Evolutionary conservation across 2,888 invertebrate genomes (phyloP), one percentile per base, ranked within the genome.

Genomic region (Pachliopta kotzebuea): DNA sequence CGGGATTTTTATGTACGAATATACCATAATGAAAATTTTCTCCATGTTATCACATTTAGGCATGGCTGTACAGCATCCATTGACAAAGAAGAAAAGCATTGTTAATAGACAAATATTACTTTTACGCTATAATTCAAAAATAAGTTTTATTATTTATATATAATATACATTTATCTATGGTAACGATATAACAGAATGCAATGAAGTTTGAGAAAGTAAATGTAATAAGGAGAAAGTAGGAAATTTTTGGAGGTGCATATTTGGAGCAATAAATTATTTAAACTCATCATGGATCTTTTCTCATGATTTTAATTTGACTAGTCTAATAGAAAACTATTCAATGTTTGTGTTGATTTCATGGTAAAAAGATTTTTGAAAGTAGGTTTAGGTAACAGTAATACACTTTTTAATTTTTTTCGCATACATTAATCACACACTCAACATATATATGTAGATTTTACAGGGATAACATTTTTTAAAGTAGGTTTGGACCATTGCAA

Each of bases 301-400:
- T 83, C 84, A 83, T 83, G 83, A 77, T 81, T 80, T 84, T 85
- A 85, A 81, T 84, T 86, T 91, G 90, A 91, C 90, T 90, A 91
- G 90, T 90, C 88, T 88, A 88, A 87, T 81, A 75, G 79, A 79
- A 79, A 72, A 70, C 73, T 69, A 69, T 69, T 66, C 68, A 62
- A 60, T 71, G 66, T 65, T 68, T 63, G 37, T 37, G 37, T 26
- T n/a, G 23, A 42, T 45, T 63, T 62, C 56, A 49, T 49, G 26
- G 53, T 52, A 60, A 53, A 21, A 14, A 23, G 31, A 37, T 20
- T 63, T 53, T 11, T 26, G 17, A 56, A 50, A 50, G 6, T 50
- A 20, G 37, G 14, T 37, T 14, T 0, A 14, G 37, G 37, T 37
- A 2, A 37, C 4, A 37, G 37, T 4, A 37, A 37, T 14, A 37